A percentile compares a stretch with the other conserved stretches of the same genome.
These are phyloP conservation scores for Palloptera scutellata DNA, from an alignment of 2,888 invertebrate species.

Conservation along the genomic window DNA sequence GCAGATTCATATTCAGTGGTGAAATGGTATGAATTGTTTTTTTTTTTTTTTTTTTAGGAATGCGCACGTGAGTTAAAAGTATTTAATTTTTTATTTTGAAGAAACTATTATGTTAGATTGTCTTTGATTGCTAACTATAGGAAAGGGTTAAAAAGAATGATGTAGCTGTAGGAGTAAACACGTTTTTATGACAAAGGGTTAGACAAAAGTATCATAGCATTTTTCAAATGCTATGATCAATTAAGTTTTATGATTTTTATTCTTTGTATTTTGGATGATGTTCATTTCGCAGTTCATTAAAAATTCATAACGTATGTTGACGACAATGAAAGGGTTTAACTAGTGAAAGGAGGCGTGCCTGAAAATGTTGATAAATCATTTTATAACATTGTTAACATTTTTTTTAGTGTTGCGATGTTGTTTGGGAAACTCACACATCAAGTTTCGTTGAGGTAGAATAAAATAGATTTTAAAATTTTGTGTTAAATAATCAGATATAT, in stretches of 20 bases:
- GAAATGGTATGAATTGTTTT: too few species aligned
- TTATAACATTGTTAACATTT: neutral
- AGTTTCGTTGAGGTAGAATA: too few species aligned
- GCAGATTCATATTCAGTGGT: too few species aligned
- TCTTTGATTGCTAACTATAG: slow-evolving; percentile 35
- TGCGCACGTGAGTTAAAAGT: slow-evolving; percentile 22
- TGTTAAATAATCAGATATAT: too few species aligned
- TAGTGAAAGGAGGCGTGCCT: slow-evolving; percentile 34
- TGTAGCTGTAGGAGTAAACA: too few species aligned
- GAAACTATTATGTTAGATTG: slow-evolving; percentile 9
- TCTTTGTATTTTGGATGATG: slow-evolving; percentile 33
- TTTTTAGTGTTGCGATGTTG: too few species aligned
- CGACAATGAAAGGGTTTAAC: too few species aligned
- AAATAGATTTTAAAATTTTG: too few species aligned
- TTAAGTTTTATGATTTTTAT: slow-evolving; percentile 34
- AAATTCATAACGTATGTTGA: slow-evolving; percentile 39
- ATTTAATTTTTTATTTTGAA: slow-evolving; percentile 22
- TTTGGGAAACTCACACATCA: too few species aligned
- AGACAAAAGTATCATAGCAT: too few species aligned
- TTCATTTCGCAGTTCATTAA: slow-evolving; percentile 36
- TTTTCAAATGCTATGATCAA: slow-evolving; percentile 38
- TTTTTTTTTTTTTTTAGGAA: slow-evolving; percentile 12
- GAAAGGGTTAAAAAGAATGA: slow-evolving; percentile 47
- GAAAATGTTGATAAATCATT: neutral
- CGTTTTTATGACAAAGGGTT: too few species aligned